A percentile compares a stretch with the other conserved stretches of the same genome.
phyloP scores from a whole-genome alignment of 2,888 invertebrate genomes.

The Horisme vitalbata region DNA sequence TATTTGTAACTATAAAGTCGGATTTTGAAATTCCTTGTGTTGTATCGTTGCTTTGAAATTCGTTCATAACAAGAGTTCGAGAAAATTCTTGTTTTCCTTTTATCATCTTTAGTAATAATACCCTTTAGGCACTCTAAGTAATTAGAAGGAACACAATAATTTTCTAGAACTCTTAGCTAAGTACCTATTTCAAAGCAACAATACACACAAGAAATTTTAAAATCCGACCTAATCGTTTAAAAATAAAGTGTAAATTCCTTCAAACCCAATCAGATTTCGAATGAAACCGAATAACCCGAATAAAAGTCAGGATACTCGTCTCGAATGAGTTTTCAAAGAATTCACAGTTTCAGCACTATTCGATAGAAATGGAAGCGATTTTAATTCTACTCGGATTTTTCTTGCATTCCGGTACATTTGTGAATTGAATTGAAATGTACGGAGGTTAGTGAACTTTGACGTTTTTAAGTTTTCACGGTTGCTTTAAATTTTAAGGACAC shows the following conservation, averaged over 20 bases:
- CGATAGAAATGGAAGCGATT: constrained; percentile 17
- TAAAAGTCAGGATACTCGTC: constrained; percentile 8
- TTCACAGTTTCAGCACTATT: constrained; percentile 20
- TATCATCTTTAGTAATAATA: too few species aligned
- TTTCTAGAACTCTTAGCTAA: too few species aligned
- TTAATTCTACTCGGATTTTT: constrained; percentile 22
- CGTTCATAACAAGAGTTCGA: too few species aligned
- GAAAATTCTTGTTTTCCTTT: too few species aligned
- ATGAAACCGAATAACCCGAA: constrained; percentile 11
- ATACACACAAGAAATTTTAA: background rate
- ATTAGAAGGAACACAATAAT: too few species aligned
- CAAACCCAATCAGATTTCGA: constrained; percentile 10
- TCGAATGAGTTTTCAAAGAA: constrained; percentile 23
- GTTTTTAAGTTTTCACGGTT: constrained; percentile 6
- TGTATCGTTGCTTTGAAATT: too few species aligned
- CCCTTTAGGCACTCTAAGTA: too few species aligned
- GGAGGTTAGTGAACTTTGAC: constrained; percentile 5
- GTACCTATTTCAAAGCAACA: background rate
- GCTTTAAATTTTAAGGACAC: background rate
- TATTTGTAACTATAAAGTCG: too few species aligned
- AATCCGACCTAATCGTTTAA: background rate
- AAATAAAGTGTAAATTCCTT: constrained; percentile 12
- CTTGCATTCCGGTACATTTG: constrained; percentile 17
- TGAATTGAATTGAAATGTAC: constrained; percentile 19
- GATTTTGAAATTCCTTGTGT: too few species aligned